Evolutionary conservation across 2,797 vertebrate species (phyloP), one percentile per base, ranked within the genome.

Genomic region (Chelmon rostratus): DNA sequence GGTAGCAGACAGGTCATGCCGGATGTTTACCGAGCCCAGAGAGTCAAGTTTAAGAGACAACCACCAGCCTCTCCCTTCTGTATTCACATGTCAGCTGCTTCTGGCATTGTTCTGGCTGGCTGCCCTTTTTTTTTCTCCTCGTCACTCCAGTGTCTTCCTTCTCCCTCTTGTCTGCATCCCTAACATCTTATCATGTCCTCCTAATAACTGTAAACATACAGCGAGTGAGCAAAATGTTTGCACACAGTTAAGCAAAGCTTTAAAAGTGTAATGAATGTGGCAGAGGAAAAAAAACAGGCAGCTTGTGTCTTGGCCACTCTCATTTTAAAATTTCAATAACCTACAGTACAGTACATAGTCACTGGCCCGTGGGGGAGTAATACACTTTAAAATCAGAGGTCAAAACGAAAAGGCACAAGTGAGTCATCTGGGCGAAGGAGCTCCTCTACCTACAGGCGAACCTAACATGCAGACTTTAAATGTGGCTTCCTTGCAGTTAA

Each of bases 351-450:
- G 54, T 21, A 13, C 49, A 72, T 3, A 59, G 81, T 85, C 76
- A 84, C 65, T 58, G 47, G 40, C 76, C 81, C 73, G 73, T 19
- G 71, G 81, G 71, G 64, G 58, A 82, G 28, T 52, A 59, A 37
- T 47, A 38, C 59, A 70, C 73, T 73, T 77, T 52, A 44, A 75
- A 80, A 78, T 53, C 40, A 59, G 62, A 79, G 57, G 37, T 89
- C 74, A 76, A 83, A 73, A 71, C 52, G 6, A 83, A 71, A 82
- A 86, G 6, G 35, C 11, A 44, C 11, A 58, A 57, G 21, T 84
- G 74, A 92, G 49, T 88, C 78, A 90, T 91, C 0, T 63, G 47
- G 56, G 82, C 87, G 9, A 63, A 75, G 64, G 70, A 44, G 35
- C 54, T 81, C 15, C 3, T 79, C 61, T 63, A 73, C 31, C 53